Evolutionary conservation across 37 sponge, comb jelly and placozoan genomes (phyloP).

Genomic region (Cliona cf. orientalis): DNA sequence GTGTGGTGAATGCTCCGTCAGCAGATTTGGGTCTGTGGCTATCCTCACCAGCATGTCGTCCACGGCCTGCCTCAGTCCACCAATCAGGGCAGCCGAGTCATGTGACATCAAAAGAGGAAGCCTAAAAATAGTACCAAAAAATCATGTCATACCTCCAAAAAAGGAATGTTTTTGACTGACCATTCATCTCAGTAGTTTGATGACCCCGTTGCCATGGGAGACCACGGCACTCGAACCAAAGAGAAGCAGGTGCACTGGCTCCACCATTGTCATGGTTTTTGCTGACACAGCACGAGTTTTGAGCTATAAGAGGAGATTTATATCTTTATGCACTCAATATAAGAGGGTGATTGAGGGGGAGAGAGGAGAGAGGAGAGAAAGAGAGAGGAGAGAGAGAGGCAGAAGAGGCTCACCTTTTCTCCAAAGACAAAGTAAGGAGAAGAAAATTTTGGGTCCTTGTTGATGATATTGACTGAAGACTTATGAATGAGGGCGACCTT

Average conservation of each 20-base stretch:
- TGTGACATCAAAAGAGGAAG: conserved; percentile 67
- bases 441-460: conserved; percentile 69
- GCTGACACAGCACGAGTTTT: conserved; percentile 75
- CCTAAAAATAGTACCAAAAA: conserved; percentile 24
- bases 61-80: conserved; percentile 76
- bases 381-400: neutral
- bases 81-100: conserved; percentile 66
- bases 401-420: conserved; percentile 85
- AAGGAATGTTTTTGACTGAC: no score
- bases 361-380: neutral
- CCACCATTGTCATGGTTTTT: conserved; percentile 80
- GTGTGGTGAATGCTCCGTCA: conserved; percentile 24
- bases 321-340: no score
- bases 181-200: no score
- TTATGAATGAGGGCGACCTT: conserved; percentile 85
- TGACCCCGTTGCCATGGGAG: conserved; percentile 36
- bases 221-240: conserved; percentile 74
- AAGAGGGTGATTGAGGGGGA: no score
- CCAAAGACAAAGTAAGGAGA: conserved; percentile 86
- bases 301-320: conserved; percentile 34
- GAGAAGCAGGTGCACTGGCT: conserved; percentile 77
- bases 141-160: no score
- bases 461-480: conserved; percentile 79
- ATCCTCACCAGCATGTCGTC: conserved; percentile 67
- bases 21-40: conserved; percentile 51